Conservation (phyloP, 2,888 invertebrate species). For the Agapostemon virescens region DNA sequence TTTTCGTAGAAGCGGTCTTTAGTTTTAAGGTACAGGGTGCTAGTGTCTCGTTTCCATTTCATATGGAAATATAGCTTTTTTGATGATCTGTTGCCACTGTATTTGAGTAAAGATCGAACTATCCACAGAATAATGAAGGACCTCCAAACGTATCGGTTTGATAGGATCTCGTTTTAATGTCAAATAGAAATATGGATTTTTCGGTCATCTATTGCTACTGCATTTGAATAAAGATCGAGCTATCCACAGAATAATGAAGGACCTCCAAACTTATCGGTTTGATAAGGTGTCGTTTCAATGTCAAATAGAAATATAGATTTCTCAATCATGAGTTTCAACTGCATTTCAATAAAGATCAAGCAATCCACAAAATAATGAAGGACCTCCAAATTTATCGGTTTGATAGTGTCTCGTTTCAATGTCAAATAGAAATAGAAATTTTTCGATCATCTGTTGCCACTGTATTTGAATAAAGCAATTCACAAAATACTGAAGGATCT, state of each 20-base stretch:
- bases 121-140: neutral
- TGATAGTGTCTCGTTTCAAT: neutral
- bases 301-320: neutral
- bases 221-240: neutral
- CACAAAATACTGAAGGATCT: neutral
- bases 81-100: neutral
- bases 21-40: neutral
- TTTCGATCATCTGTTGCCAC: neutral
- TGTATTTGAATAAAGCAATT: neutral
- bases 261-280: neutral
- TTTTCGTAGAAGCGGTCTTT: neutral
- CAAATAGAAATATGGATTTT: neutral
- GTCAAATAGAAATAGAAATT: neutral
- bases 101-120: neutral
- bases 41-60: too few species aligned
- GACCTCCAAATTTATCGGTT: neutral
- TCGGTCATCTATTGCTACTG: neutral
- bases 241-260: neutral
- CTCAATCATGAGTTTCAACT: neutral
- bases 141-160: neutral
- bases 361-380: neutral
- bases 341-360: neutral
- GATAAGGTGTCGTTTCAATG: too few species aligned
- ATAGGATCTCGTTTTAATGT: too few species aligned
- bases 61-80: neutral